Base-by-base conservation (phyloP, 2,113 vertebrate genomes). In the Ciconia boyciana region DNA sequence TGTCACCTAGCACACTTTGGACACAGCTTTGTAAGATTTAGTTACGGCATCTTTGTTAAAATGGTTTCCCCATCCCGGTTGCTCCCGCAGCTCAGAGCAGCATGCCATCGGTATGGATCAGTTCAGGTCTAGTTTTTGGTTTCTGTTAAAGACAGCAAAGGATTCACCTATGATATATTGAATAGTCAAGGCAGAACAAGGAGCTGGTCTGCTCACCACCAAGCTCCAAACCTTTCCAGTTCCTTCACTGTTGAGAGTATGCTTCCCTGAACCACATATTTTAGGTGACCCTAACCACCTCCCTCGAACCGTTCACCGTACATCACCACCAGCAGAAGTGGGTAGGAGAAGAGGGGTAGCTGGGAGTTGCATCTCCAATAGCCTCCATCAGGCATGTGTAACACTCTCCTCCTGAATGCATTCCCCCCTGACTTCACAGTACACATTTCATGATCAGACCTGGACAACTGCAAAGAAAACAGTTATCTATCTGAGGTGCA, bases 81-180 rank as follows among this genome's bases (percentile, higher is more conserved):
- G 2, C 36, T 89, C 14, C 28, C 21, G 9, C 5, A 28, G 39
- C 48, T 81, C n/a, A 14, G 31, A 83, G 66, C 24, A 87, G 72
- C n/a, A 15, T 0, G 2, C 4, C 6, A 3, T 1, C 28, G 62
- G 13, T 34, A 48, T 2, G 5, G 32, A 24, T 14, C 1, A 2
- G 19, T 51, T 83, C 49, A 39, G 58, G 10, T 55, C 44, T 61
- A 41, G 1, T n/a, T 84, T 94, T 74, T 5, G 4, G 6, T 31
- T 71, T 75, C 75, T 75, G 55, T 9, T 48, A 16, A 54, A 71
- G 83, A 12, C 17, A 44, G n/a, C 0, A 0, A 66, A 79, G 70
- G 39, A 54, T 9, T n/a, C 16, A 34, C 1, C 1, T 69, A 44
- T 20, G 26, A n/a, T 49, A 25, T 0, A 51, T 4, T 54, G 29